Conservation (phyloP, 2,888 invertebrate species). For the Labia minor region DNA sequence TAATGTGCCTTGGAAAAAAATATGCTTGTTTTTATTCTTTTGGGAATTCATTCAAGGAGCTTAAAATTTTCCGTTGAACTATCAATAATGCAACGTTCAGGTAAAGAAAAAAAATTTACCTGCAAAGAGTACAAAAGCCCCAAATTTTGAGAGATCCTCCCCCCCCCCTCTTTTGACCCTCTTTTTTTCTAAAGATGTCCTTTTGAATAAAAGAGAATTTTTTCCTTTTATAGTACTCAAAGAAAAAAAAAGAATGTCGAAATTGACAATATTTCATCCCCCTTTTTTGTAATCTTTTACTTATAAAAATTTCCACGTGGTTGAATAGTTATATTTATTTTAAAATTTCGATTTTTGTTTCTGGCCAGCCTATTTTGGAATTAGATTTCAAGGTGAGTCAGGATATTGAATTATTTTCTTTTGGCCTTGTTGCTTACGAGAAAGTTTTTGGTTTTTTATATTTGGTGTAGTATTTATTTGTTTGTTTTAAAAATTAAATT, state of each 20-base stretch:
- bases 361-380: neutral
- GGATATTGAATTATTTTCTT: too few species aligned
- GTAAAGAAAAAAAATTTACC: neutral
- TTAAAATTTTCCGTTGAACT: too few species aligned
- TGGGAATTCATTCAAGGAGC: too few species aligned
- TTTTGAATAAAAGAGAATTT: neutral
- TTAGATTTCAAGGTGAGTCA: conserved; percentile 4
- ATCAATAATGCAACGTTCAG: too few species aligned
- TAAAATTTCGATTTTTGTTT: neutral
- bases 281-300: neutral
- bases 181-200: too few species aligned
- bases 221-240: neutral
- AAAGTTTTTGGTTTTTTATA: too few species aligned
- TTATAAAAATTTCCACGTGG: too few species aligned
- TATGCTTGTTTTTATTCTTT: too few species aligned
- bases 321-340: neutral
- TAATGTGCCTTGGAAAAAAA: too few species aligned
- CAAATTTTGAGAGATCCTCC: neutral
- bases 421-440: too few species aligned
- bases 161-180: neutral
- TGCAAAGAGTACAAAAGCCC: neutral
- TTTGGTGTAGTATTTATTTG: too few species aligned
- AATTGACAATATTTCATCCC: neutral
- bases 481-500: too few species aligned
- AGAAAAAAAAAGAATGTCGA: neutral